phyloP scores from a whole-genome alignment of 2,113 vertebrate species.

The Hydrolagus affinis region DNA sequence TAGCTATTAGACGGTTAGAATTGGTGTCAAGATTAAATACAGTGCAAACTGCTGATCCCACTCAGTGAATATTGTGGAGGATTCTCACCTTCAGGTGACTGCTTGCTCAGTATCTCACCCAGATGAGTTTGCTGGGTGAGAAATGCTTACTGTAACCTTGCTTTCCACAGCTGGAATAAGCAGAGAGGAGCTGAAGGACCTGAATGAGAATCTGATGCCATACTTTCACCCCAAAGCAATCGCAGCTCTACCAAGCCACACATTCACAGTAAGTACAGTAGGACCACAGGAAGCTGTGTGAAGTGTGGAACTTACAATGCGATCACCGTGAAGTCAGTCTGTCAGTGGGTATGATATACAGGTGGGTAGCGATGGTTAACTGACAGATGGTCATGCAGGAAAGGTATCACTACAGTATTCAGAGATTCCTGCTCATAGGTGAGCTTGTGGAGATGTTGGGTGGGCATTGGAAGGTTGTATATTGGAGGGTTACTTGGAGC shows the following conservation, averaged over 20 bases:
- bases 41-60: background rate
- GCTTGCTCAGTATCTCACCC: too few species aligned
- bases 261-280: slow-evolving; percentile 61
- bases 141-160: background rate
- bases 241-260: slow-evolving; percentile 53
- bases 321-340: background rate
- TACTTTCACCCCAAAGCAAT: slow-evolving; percentile 61
- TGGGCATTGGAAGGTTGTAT: too few species aligned
- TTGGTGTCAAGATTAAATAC: background rate
- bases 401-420: too few species aligned
- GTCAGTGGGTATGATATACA: too few species aligned
- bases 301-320: slow-evolving; percentile 28
- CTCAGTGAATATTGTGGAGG: background rate
- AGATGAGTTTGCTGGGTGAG: too few species aligned
- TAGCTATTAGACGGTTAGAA: background rate
- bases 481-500: too few species aligned
- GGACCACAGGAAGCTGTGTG: too few species aligned
- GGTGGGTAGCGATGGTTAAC: too few species aligned
- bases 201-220: slow-evolving; percentile 56
- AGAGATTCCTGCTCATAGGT: too few species aligned
- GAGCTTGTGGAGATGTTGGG: too few species aligned
- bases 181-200: slow-evolving; percentile 53
- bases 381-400: too few species aligned
- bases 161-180: slow-evolving; percentile 57
- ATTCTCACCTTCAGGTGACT: too few species aligned